Conservation (phyloP, 2,888 invertebrate genomes). For the Cactoblastis cactorum region DNA sequence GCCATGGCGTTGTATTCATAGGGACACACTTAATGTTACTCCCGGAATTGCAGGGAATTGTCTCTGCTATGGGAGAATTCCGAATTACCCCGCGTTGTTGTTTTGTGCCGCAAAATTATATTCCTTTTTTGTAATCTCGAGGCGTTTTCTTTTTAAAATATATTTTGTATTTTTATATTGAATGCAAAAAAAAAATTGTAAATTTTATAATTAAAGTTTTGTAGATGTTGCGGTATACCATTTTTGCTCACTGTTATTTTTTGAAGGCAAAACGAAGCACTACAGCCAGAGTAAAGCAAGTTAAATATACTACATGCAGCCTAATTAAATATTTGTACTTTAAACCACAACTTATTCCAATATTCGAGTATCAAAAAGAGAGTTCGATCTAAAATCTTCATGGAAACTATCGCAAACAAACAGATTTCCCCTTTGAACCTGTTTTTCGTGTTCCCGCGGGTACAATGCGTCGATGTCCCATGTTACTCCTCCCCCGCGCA, state of each 20-base stretch:
- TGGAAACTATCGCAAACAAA: conserved; percentile 23
- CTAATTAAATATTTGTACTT: too few relatives aligned
- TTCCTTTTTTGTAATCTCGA: background rate
- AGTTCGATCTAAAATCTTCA: conserved; percentile 7
- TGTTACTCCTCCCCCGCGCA: conserved; percentile 25
- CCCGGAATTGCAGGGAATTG: conserved; percentile 13
- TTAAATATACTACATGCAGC: too few relatives aligned
- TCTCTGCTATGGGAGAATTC: conserved; percentile 12
- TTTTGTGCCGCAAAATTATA: background rate
- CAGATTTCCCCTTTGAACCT: conserved; percentile 53
- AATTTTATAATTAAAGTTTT: too few relatives aligned
- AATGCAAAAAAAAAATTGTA: background rate
- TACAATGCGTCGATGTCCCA: conserved; percentile 67
- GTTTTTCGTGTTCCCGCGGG: conserved; percentile 67
- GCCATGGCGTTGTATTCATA: conserved; percentile 44
- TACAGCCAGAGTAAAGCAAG: too few relatives aligned
- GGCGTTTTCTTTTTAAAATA: background rate
- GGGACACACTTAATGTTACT: conserved; percentile 20
- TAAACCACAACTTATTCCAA: too few relatives aligned
- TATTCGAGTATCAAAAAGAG: background rate
- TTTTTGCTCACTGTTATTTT: too few relatives aligned
- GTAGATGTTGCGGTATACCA: too few relatives aligned
- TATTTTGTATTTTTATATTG: background rate
- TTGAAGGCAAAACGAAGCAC: too few relatives aligned
- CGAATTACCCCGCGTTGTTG: conserved; percentile 1